Base-by-base conservation (phyloP, 2,888 invertebrate species). In the Sipunculus nudus region DNA sequence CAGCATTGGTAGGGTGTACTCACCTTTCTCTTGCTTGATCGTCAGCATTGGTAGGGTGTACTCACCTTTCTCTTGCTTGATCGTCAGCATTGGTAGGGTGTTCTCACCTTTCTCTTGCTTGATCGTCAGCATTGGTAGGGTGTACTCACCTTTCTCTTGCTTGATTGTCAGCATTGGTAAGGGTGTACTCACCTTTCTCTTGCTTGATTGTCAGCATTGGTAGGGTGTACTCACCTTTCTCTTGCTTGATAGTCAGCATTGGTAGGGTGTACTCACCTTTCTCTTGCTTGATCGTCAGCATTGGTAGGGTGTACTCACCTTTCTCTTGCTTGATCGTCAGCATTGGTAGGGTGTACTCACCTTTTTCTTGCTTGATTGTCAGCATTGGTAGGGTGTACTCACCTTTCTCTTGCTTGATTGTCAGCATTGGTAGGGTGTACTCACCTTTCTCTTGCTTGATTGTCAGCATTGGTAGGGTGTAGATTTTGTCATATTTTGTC, bases 151-250 rank as follows among this genome's bases (percentile, higher is more conserved):
- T n/a, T n/a, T n/a, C n/a, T n/a, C n/a, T n/a, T n/a, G n/a, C n/a
- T n/a, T n/a, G n/a, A n/a, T n/a, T n/a, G n/a, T n/a, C n/a, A n/a
- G n/a, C n/a, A n/a, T n/a, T n/a, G n/a, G n/a, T n/a, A n/a, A n/a
- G n/a, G n/a, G n/a, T n/a, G n/a, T n/a, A n/a, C 63, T 31, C 65
- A 82, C 83, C 98, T 85, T 98, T 98, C 75, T 96, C 94, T 79
- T 94, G 93, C 80, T 94, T 96, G 73, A 99, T 95, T 0, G 94
- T 96, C 50, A 98, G 83, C 97, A 99, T 98, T 0, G 99, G 98
- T 32, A 99, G 87, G 1, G 94, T 90, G 81, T 96, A 98, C 67
- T 97, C 91, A 60, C 87, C 87, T 54, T 90, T 86, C 77, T 94
- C 90, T 25, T 85, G 85, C 1, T 94, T 90, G 65, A 96, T 84